Evolutionary conservation across 2,888 invertebrate genomes (phyloP), one percentile per base, ranked within the genome.

Genomic region (Scrobipalpa costella): DNA sequence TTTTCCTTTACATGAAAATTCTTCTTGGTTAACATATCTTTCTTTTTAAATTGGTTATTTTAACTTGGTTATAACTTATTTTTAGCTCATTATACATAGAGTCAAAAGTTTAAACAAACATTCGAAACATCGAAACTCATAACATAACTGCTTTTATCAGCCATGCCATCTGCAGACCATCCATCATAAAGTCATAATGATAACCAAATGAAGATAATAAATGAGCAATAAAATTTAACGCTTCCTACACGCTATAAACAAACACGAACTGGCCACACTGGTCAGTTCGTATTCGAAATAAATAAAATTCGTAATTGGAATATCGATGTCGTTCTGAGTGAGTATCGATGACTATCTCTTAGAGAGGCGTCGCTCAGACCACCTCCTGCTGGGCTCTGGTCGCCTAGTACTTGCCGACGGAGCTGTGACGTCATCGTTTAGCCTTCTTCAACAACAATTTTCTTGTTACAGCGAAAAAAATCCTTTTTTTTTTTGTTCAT

Each of bases 121-220:
- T 27, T 27, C 27, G 27, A 27, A 27, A 27, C 27, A 27, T 27
- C 5, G 27, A 27, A 27, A 27, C 27, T 27, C 27, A 27, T 27
- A 27, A 27, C 27, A 27, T 3, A 27, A n/a, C n/a, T n/a, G n/a
- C n/a, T 13, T 40, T 40, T 40, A 40, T 40, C 40, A 13, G 40
- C 13, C 13, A 40, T 3, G 40, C 40, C 40, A 40, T 40, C 40
- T 40, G 40, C 13, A 13, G 3, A 40, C 13, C 40, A 40, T 40
- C 40, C 40, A 40, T 40, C 40, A 13, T 40, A 13, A 9, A 40
- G 2, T 40, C 40, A 44, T 44, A 44, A 44, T 44, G 44, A 15
- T 44, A 44, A 44, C 44, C 44, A 44, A 44, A 44, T 44, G 44
- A 44, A 44, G 44, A 44, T 44, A 44, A 44, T 44, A 44, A 44